Conservation (phyloP, 2,888 invertebrate genomes). For the Pterostichus niger region DNA sequence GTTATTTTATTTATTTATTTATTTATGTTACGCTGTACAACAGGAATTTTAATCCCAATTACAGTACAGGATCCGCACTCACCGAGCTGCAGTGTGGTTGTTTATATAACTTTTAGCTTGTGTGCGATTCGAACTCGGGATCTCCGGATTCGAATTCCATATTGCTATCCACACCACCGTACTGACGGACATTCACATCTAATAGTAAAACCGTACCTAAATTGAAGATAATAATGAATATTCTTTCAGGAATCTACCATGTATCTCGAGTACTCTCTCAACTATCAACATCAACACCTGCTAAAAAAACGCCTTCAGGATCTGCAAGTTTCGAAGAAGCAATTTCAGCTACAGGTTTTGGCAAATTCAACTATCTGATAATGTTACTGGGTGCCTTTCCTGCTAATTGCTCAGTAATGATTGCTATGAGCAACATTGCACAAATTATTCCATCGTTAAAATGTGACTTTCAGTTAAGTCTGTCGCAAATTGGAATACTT, state of each 20-base stretch:
- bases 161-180: no score
- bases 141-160: no score
- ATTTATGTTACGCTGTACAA: no score
- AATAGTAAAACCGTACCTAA: no score
- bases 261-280: not conserved
- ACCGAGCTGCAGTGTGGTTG: no score
- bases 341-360: constrained; percentile 84
- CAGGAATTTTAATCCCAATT: no score
- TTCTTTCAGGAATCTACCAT: not conserved
- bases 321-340: constrained; percentile 85
- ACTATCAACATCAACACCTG: not conserved
- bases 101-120: no score
- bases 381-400: constrained; percentile 82
- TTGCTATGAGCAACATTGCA: constrained; percentile 86
- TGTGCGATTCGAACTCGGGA: no score
- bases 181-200: no score
- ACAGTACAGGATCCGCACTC: no score
- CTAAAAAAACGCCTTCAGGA: constrained; percentile 48
- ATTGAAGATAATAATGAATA: not conserved
- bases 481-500: constrained; percentile 85
- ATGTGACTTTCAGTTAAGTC: constrained; percentile 84
- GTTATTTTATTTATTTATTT: no score
- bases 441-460: constrained; percentile 87
- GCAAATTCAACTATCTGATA: constrained; percentile 83
- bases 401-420: constrained; percentile 84